Evolutionary conservation across 2,888 invertebrate genomes (phyloP), one percentile per base, ranked within the genome.

Genomic region (Phania funesta): DNA sequence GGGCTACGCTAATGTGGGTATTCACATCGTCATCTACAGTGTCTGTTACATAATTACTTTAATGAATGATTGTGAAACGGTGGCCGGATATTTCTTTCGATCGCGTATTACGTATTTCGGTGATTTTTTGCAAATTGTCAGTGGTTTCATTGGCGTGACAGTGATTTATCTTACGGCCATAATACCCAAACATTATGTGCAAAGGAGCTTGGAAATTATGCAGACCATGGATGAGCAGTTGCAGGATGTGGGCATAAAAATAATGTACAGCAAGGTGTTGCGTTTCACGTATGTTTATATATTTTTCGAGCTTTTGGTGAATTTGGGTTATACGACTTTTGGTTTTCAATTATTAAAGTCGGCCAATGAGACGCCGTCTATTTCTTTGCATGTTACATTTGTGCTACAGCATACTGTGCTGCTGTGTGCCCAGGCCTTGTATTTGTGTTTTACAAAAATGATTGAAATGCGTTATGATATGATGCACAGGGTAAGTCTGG

Each of bases 51-150:
- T 85, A 2, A 4, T 88, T 0, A 89, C 90, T 3, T 79, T 90
- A n/a, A 29, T 81, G 3, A 89, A 90, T 70, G 84, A 87, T 65
- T 89, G 87, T 70, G 90, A 91, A 79, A 89, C 91, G 0, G 87
- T 91, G 2, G 89, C 90, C 29, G 90, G 90, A 8, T 90, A 90
- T 74, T 90, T 91, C 56, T 89, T 90, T 62, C 88, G 88, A 11
- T 88, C 90, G 8, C 86, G 87, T 8, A 87, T 91, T 24, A 88
- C 90, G 2, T 86, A 87, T 24, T 86, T 91, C 54, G 91, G 90
- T 3, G 90, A 91, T 60, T 86, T 88, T 46, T 78, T 91, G 84
- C 90, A 91, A 84, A 87, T 90, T 13, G 75, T 89, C 0, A 88
- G 87, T 58, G 90, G 90, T 24, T 87, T 90, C 7, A 87, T 90